Evolutionary conservation across 2,113 vertebrate genomes (phyloP).

Genomic region (Cheilinus undulatus): DNA sequence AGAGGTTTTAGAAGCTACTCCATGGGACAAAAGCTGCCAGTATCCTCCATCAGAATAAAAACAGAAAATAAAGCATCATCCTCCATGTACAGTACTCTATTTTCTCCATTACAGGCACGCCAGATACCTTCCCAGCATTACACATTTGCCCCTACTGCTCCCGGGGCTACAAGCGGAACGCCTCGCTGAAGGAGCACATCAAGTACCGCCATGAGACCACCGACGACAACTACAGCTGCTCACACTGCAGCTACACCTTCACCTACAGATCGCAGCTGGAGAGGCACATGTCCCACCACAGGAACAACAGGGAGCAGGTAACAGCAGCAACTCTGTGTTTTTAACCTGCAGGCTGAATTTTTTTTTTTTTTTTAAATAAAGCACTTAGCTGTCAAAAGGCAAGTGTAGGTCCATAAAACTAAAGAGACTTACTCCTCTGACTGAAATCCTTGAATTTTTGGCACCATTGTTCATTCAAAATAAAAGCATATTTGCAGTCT

Average conservation of each 20-base stretch:
- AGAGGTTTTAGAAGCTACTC: too few relatives aligned
- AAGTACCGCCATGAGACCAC: slow-evolving; percentile 98
- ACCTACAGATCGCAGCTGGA: slow-evolving; percentile 97
- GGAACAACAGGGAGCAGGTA: slow-evolving; percentile 92
- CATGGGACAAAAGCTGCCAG: too few relatives aligned
- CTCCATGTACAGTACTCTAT: not conserved
- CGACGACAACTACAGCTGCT: slow-evolving; percentile 97
- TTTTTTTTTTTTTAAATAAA: too few relatives aligned
- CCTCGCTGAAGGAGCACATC: slow-evolving; percentile 98
- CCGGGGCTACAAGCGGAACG: slow-evolving; percentile 96
- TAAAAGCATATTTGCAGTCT: too few relatives aligned
- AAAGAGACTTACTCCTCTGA: too few relatives aligned
- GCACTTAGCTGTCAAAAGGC: too few relatives aligned
- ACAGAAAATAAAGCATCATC: not conserved
- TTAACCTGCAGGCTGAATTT: too few relatives aligned
- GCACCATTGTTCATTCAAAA: too few relatives aligned
- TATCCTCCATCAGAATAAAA: too few relatives aligned
- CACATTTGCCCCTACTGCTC: slow-evolving; percentile 97
- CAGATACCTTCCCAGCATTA: slow-evolving; percentile 92
- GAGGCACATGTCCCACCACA: slow-evolving; percentile 97
- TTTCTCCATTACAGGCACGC: slow-evolving; percentile 84
- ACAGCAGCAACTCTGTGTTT: not conserved
- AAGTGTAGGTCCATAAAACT: too few relatives aligned
- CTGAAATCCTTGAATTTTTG: too few relatives aligned
- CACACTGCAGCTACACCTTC: slow-evolving; percentile 97